Evolutionary conservation across 2,888 invertebrate genomes (phyloP).

Genomic region (Thysanoteuthis rhombus): DNA sequence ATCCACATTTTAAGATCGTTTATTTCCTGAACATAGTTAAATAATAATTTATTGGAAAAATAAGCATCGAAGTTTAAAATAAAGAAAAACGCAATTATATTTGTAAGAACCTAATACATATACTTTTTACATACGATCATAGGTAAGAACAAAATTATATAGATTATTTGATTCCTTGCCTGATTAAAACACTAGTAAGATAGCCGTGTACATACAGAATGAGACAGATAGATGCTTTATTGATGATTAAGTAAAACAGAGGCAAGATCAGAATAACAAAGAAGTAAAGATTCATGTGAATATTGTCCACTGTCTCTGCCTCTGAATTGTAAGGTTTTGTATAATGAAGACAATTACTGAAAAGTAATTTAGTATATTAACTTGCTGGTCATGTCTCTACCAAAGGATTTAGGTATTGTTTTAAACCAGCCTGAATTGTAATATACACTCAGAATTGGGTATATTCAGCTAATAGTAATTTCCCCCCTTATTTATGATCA

Average conservation of each 20-base stretch:
- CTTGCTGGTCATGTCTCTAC: not conserved
- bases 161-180: not conserved
- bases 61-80: too few relatives aligned
- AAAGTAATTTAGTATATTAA: too few relatives aligned
- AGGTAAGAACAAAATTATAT: too few relatives aligned
- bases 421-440: not conserved
- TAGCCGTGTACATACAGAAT: not conserved
- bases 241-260: not conserved
- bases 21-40: too few relatives aligned
- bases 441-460: too few relatives aligned
- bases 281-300: not conserved
- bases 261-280: not conserved
- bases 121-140: too few relatives aligned
- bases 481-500: too few relatives aligned
- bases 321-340: not conserved
- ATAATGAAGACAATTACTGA: not conserved
- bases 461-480: too few relatives aligned
- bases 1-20: too few relatives aligned
- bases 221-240: not conserved
- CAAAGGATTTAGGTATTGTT: not conserved
- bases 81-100: too few relatives aligned
- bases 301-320: not conserved
- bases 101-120: too few relatives aligned
- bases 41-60: too few relatives aligned
- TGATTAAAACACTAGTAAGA: not conserved